Percentiles rank a stretch among this genome's conserved stretches.
Conservation (phyloP, 2,797 vertebrate species). For the Picus viridis region DNA sequence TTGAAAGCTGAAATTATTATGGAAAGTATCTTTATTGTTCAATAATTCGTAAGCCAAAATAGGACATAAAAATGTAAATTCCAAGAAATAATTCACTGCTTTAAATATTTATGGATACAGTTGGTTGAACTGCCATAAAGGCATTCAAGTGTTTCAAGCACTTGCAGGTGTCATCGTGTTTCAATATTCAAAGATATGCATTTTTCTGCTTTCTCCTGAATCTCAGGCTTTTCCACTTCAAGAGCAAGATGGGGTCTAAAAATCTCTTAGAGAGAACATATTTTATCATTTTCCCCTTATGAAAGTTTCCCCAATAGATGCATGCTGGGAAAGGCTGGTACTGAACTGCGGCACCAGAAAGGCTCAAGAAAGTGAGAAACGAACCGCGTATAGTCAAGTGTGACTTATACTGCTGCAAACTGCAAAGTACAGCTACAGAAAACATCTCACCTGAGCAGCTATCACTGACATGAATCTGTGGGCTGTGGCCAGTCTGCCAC, state of each 20-base stretch:
- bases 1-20: constrained; percentile 63
- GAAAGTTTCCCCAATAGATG: not conserved
- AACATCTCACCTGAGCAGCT: not conserved
- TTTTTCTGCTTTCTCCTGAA: not conserved
- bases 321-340: not conserved
- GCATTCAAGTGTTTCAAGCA: not conserved
- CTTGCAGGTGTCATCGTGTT: constrained; percentile 22
- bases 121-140: constrained; percentile 23
- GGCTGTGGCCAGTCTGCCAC: not conserved
- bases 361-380: not conserved
- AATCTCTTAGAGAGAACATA: not conserved
- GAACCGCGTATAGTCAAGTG: not conserved
- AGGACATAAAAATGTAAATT: constrained; percentile 70
- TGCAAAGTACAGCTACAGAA: not conserved
- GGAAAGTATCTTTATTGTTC: constrained; percentile 68
- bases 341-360: not conserved
- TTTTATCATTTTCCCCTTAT: not conserved
- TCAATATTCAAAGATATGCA: not conserved
- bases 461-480: not conserved
- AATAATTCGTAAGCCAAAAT: constrained; percentile 48
- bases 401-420: not conserved
- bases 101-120: constrained; percentile 70
- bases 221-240: not conserved
- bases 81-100: constrained; percentile 54
- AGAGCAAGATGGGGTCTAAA: not conserved